A percentile compares a stretch with the other conserved stretches of the same genome.
Conservation (phyloP, 2,888 invertebrate species). For the Neocrepidodera transversa region DNA sequence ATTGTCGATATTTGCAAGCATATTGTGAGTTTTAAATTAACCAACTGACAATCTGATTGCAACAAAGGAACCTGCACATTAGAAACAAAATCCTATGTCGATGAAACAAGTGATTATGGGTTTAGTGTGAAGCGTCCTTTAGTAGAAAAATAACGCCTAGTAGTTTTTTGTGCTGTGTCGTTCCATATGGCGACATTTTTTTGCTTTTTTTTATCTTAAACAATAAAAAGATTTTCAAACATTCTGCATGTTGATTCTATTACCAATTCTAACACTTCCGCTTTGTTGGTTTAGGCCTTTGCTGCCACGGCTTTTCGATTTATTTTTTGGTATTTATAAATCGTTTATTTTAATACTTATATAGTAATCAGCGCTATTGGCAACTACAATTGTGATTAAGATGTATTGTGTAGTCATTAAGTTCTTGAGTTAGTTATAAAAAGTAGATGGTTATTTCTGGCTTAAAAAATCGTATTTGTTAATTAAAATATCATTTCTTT, state of each 20-base stretch:
- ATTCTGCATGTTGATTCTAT: slow-evolving; percentile 59
- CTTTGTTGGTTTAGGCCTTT: slow-evolving; percentile 54
- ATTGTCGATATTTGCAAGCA: slow-evolving; percentile 49
- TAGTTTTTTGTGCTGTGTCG: slow-evolving; percentile 42
- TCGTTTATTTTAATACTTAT: neutral
- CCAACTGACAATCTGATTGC: slow-evolving; percentile 56
- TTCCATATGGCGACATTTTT: slow-evolving; percentile 29
- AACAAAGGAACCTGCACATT: slow-evolving; percentile 14
- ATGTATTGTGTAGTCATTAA: slow-evolving; percentile 8
- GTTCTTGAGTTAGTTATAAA: slow-evolving; percentile 3
- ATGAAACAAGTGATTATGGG: neutral
- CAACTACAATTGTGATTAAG: slow-evolving; percentile 18
- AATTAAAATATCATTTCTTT: too few species aligned
- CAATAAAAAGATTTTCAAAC: slow-evolving; percentile 59
- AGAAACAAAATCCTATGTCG: neutral
- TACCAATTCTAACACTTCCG: slow-evolving; percentile 54
- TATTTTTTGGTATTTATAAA: slow-evolving; percentile 41
- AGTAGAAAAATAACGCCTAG: slow-evolving; percentile 33
- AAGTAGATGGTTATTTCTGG: neutral
- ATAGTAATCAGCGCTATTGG: slow-evolving; percentile 39
- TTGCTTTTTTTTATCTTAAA: slow-evolving; percentile 40
- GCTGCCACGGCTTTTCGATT: slow-evolving; percentile 49
- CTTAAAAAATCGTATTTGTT: too few species aligned
- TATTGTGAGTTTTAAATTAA: slow-evolving; percentile 50
- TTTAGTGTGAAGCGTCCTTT: slow-evolving; percentile 9